Evolutionary conservation across 37 sponge, comb jelly and placozoan species (phyloP).

Genomic region (Cliona cf. orientalis): DNA sequence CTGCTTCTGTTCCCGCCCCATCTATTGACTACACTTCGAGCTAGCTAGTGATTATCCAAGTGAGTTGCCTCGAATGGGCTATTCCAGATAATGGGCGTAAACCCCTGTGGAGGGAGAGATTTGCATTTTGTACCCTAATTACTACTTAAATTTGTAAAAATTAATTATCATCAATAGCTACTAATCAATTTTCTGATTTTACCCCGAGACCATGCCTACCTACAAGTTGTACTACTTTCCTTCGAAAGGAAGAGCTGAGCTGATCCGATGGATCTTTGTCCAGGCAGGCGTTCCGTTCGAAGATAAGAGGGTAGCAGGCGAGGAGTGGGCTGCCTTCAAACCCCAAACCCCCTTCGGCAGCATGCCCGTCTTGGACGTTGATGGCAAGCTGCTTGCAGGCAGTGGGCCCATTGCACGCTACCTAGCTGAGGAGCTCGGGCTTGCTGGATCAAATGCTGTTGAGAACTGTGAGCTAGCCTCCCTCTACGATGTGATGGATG

Average conservation of each 20-base stretch:
- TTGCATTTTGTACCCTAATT: too few relatives aligned
- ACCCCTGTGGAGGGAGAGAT: too few relatives aligned
- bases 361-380: constrained; percentile 63
- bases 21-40: too few relatives aligned
- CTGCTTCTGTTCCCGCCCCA: too few relatives aligned
- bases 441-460: constrained; percentile 42
- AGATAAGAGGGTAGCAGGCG: constrained; percentile 27
- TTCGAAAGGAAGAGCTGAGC: constrained; percentile 34
- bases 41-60: too few relatives aligned
- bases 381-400: constrained; percentile 63
- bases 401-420: constrained; percentile 51
- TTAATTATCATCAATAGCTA: too few relatives aligned
- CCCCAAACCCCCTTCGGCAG: constrained; percentile 57
- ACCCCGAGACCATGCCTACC: constrained; percentile 44
- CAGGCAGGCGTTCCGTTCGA: constrained; percentile 53
- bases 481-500: constrained; percentile 37
- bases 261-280: constrained; percentile 44
- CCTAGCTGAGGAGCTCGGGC: constrained; percentile 57
- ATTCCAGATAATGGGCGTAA: too few relatives aligned
- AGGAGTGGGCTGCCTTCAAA: constrained; percentile 47
- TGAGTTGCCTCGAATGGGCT: too few relatives aligned
- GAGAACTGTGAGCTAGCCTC: constrained; percentile 46
- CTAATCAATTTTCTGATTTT: too few relatives aligned
- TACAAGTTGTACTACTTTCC: constrained; percentile 63
- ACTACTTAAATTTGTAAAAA: too few relatives aligned